Base-by-base conservation (phyloP, 2,888 invertebrate genomes). In the Andricus quercusramuli region DNA sequence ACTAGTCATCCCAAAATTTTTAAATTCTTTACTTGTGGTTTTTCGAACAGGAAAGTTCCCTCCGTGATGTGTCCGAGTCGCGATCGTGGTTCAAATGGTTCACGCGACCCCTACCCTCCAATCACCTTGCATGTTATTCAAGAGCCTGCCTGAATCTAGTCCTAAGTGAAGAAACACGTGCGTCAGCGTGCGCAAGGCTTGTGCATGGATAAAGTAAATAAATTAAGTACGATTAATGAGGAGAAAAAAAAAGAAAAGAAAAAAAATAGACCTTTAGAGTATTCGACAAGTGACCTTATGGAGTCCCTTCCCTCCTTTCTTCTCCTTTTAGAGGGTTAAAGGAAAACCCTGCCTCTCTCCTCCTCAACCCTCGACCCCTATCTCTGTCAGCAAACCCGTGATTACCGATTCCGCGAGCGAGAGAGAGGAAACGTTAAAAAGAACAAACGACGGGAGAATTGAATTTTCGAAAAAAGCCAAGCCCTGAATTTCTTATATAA, bases 241-340 rank as follows among this genome's bases (percentile, higher is more conserved):
- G 3, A 29, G 32, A 74, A 20, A 25, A 20, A 25, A 70, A 70
- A 17, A 44, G 41, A 68, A 68, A 44, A 80, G 79, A 80, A 81
- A 80, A 86, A 80, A 83, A 81, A 83, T 83, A 86, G 83, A 85
- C 82, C 85, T 85, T 85, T 86, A 85, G 85, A 85, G 81, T 86
- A 86, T 85, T 85, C 78, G 86, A 89, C 87, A 90, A 90, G 90
- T 90, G 90, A 89, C 90, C 90, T 90, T 90, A 88, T 84, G 84
- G 86, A 86, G 86, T 85, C 88, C 88, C 85, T 84, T 83, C 81
- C 82, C 86, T 83, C 83, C 80, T 79, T 80, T 79, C 81, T 78
- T 79, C 79, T 82, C 67, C 78, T 80, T 78, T 78, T 29, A 77
- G 78, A 82, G 79, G 51, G 64, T 62, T 62, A 64, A 66, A 78